Base-by-base conservation (phyloP, 2,797 vertebrate species). In the Mycteria americana region DNA sequence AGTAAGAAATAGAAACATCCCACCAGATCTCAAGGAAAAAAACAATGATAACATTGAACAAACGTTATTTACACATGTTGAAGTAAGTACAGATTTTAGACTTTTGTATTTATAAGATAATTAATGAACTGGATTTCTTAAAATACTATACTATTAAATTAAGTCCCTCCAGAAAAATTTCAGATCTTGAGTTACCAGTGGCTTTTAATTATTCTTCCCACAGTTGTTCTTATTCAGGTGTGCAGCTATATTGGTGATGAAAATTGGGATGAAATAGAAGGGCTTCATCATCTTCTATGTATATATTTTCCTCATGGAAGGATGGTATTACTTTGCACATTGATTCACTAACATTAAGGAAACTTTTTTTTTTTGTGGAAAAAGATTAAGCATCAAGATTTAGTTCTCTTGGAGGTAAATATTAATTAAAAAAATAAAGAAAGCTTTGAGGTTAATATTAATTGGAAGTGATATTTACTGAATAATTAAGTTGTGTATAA, bases 41-140 rank as follows among this genome's bases (percentile, higher is more conserved):
- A 72, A 33, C 31, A 60, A 2, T 41, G 94, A 89, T 72, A 89
- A 60, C 18, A 48, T 27, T 89, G 96, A 93, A 65, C 83, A 96
- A 87, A 73, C 8, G 0, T 82, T 85, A 28, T 57, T 91, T 92
- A 53, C 85, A 64, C 89, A 74, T 43, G 39, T 68, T 92, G 98
- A 97, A 97, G 98, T 98, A 91, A 98, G 98, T 97, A 91, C 37
- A 63, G 46, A 43, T 50, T 93, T 89, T 81, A 18, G 18, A n/a
- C 8, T 90, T 82, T 4, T 0, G 1, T 62, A 48, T 87, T 78
- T 81, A 60, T 72, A 72, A 80, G 89, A 72, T 35, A 84, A 77
- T 74, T 64, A 3, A 10, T 27, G n/a, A 86, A 51, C 22, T 45
- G 19, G 27, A 51, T 41, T 73, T 89, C 6, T 3, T 5, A 39